Evolutionary conservation across 2,888 invertebrate genomes (phyloP).

Genomic region (Eupeodes luniger): DNA sequence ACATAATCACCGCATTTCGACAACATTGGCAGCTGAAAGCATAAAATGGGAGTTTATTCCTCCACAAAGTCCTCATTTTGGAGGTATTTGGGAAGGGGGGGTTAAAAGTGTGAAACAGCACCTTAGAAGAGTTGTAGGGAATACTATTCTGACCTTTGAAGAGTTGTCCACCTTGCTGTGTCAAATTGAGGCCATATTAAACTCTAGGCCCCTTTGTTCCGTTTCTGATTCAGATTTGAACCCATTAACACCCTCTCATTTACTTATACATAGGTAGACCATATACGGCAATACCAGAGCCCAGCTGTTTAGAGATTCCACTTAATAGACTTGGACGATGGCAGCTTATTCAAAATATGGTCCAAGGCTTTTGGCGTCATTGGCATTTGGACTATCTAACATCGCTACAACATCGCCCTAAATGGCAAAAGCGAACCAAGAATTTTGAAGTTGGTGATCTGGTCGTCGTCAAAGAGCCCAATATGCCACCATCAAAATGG

Average conservation of each 20-base stretch:
- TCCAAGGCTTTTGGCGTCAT: not conserved
- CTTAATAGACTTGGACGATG: conserved; percentile 20
- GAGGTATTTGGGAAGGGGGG: not conserved
- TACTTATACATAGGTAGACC: conserved; percentile 23
- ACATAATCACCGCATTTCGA: not conserved
- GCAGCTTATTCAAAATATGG: conserved; percentile 5
- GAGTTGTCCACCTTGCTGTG: not conserved
- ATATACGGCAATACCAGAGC: conserved; percentile 21
- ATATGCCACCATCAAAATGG: conserved; percentile 42
- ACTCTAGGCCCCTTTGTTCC: not conserved
- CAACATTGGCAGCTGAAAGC: not conserved
- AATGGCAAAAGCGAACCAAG: conserved; percentile 23
- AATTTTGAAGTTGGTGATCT: conserved; percentile 29
- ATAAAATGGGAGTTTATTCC: conserved; percentile 1
- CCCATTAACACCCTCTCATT: conserved; percentile 37
- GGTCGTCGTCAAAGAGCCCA: conserved; percentile 17
- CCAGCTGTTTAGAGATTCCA: not conserved
- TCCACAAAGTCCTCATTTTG: not conserved
- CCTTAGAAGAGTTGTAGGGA: not conserved
- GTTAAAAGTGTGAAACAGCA: conserved; percentile 8
- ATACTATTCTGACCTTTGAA: not conserved
- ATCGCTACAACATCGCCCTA: conserved; percentile 36
- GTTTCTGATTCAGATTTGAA: conserved; percentile 6
- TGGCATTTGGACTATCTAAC: conserved; percentile 37
- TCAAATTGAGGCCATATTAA: conserved; percentile 5